Base-by-base conservation (phyloP, 2,888 invertebrate genomes). In the Plebejus argus region DNA sequence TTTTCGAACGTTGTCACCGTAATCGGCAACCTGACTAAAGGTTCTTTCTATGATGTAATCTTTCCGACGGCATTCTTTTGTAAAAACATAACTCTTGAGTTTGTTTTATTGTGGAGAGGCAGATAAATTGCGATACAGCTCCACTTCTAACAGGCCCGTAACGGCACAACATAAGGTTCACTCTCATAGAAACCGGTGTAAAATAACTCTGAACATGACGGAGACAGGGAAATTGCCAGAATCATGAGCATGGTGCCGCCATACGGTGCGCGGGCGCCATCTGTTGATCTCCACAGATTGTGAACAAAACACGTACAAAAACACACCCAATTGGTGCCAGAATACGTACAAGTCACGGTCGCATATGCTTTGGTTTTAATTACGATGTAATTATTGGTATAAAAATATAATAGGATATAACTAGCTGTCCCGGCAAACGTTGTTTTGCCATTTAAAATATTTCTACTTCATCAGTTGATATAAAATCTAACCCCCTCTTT, bases 221-320 rank as follows among this genome's bases (percentile, higher is more conserved):
- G 82, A 89, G 90, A 89, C 90, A 88, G 88, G 83, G 85, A 91
- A 91, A 91, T 90, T 91, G 87, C 82, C 82, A 81, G 82, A 82
- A 82, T 82, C 80, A 77, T 77, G 80, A 78, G 82, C 79, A 80
- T 82, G 83, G 81, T 81, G 81, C 80, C 86, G 87, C 87, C 91
- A 91, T 90, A 91, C 89, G 91, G 91, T 82, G 82, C 86, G 83
- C 89, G 87, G 71, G n/a, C 82, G 83, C 87, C 92, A 92, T 91
- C 86, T 92, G 92, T 89, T 84, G 81, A 82, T 81, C 82, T 81
- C 81, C 82, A 80, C 78, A 85, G 87, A 87, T 86, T 88, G 83
- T 53, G 53, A 53, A 53, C 53, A 18, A 53, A 53, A 53, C 53
- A 53, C 76, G 28, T 45, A 88, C 83, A 85, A 86, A 86, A 85